A percentile compares a stretch with the other conserved stretches of the same genome.
Conservation (phyloP, 2,888 invertebrate species). For the Colletes collaris region DNA sequence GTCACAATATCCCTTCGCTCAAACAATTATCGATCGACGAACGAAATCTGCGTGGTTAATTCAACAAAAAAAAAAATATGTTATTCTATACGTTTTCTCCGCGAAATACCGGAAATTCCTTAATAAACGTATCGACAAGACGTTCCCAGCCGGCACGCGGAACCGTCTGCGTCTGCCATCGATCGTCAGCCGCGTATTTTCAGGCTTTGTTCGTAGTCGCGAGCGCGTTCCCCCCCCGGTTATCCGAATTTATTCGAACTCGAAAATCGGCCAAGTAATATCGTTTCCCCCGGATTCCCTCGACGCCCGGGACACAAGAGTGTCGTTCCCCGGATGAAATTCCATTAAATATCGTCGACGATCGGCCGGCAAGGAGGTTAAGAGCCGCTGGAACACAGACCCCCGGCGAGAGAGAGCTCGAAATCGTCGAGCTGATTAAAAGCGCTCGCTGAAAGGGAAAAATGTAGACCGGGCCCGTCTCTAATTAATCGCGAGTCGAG, state of each 20-base stretch:
- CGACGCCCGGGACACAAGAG: not conserved
- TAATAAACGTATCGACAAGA: too few relatives aligned
- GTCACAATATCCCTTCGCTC: too few relatives aligned
- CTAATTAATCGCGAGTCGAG: constrained; percentile 58
- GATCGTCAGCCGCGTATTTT: not conserved
- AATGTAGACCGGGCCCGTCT: constrained; percentile 36
- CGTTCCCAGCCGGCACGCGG: too few relatives aligned
- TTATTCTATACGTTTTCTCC: too few relatives aligned
- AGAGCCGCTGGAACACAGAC: constrained; percentile 7
- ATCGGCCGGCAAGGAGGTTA: constrained; percentile 1
- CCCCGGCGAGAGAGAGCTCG: not conserved
- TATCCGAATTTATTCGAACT: not conserved
- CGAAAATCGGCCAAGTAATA: not conserved
- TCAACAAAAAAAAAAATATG: too few relatives aligned
- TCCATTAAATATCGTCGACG: constrained; percentile 25
- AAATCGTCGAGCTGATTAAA: constrained; percentile 57
- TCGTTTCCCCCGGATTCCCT: not conserved
- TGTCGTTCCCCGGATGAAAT: constrained; percentile 18
- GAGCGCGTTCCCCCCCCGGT: not conserved
- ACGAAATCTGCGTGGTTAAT: too few relatives aligned
- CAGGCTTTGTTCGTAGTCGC: not conserved
- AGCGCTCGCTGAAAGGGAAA: constrained; percentile 41
- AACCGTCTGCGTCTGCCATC: too few relatives aligned
- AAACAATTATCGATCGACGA: too few relatives aligned
- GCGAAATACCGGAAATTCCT: too few relatives aligned